A percentile compares a stretch with the other conserved stretches of the same genome.
phyloP scores from a whole-genome alignment of 2,113 vertebrate species.

The Anoura caudifer region DNA sequence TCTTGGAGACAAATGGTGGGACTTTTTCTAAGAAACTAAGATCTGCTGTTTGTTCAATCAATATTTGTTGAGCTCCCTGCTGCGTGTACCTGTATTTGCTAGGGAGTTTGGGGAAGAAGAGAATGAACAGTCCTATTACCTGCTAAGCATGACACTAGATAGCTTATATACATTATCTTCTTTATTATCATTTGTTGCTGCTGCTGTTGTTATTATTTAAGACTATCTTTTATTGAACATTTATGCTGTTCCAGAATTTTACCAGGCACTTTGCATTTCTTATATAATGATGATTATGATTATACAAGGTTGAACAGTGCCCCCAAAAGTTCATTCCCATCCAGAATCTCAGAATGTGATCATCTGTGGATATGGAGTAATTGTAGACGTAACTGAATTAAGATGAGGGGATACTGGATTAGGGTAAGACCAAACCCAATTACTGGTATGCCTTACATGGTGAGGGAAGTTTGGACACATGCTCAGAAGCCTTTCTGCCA shows the following conservation, averaged over 20 bases:
- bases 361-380: neutral
- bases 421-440: neutral
- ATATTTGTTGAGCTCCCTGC: neutral
- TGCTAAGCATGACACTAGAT: neutral
- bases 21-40: neutral
- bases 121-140: neutral
- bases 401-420: neutral
- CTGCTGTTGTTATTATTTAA: neutral
- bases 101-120: neutral
- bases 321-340: neutral
- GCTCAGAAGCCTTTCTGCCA: neutral
- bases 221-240: neutral
- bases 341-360: neutral
- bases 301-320: neutral
- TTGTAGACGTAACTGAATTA: neutral
- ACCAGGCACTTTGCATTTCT: neutral
- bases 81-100: neutral
- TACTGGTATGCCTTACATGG: neutral
- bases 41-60: constrained; percentile 22
- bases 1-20: constrained; percentile 33
- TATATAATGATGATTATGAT: neutral
- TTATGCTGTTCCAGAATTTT: neutral
- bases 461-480: neutral
- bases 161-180: neutral
- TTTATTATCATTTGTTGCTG: neutral